phyloP scores from a whole-genome alignment of 2,797 vertebrate species.

The Pygocentrus nattereri region DNA sequence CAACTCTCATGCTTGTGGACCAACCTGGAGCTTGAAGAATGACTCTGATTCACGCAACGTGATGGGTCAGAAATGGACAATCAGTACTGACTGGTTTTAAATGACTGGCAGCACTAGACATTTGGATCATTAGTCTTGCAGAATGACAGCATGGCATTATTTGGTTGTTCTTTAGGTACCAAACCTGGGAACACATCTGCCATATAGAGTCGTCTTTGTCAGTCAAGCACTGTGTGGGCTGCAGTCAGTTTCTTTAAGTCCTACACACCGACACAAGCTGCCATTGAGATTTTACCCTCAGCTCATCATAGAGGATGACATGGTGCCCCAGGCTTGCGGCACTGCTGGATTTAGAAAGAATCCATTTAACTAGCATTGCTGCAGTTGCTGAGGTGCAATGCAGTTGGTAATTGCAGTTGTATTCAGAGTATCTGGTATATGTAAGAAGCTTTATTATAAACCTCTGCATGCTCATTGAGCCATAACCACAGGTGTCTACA shows the following conservation, averaged over 20 bases:
- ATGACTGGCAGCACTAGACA: not conserved
- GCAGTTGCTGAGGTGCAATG: not conserved
- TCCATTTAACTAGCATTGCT: not conserved
- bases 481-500: not conserved
- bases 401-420: not conserved
- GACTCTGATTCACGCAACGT: not conserved
- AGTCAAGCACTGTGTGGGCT: not conserved
- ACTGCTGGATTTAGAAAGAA: not conserved
- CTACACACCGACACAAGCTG: not conserved
- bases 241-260: not conserved
- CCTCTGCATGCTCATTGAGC: not conserved
- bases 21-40: not conserved
- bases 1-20: not conserved
- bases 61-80: not conserved
- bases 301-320: not conserved
- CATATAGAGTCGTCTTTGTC: not conserved
- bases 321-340: too few relatives aligned
- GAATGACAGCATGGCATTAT: not conserved
- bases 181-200: not conserved
- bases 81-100: not conserved
- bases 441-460: not conserved
- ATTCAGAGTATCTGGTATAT: not conserved
- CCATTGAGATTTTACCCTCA: not conserved
- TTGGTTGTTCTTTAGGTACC: not conserved
- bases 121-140: not conserved